Base-by-base conservation (phyloP, 2,797 vertebrate genomes). In the Sebastes aleutianus region DNA sequence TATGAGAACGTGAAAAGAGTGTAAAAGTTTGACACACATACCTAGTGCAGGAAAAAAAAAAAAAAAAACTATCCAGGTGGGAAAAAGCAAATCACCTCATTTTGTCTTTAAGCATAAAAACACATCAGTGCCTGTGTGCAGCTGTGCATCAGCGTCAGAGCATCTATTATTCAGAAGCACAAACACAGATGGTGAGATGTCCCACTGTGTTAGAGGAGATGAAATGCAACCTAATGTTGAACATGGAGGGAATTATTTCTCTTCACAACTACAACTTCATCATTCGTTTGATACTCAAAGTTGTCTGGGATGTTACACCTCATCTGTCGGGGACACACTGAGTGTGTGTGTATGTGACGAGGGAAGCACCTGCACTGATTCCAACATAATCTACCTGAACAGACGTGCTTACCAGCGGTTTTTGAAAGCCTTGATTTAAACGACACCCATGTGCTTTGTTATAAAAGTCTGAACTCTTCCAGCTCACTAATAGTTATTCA, bases 131-230 rank as follows among this genome's bases (percentile, higher is more conserved):
- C 14, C n/a, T 13, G 56, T 27, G 47, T 56, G 77, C 82, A 74
- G 78, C 74, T 80, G 78, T 32, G 31, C 62, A 20, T 66, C 81
- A 16, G 68, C 32, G 50, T 74, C 54, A 32, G 36, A n/a, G n/a
- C 84, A 86, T 92, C 32, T 72, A 88, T 91, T 88, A 92, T 91
- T 91, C 22, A 89, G 24, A 39, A 4, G 26, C 50, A 81, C 72
- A 67, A 36, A 85, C 81, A 75, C 89, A 88, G 88, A 89, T 62
- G 86, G 83, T 31, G 76, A 88, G 76, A 50, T 14, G 63, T 81
- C 78, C 64, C 85, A 56, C 13, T 1, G 65, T 20, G 83, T 70
- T 76, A 71, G 20, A 69, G 68, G 63, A 88, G 81, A 89, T 80
- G 78, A 80, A 85, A 87, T 54, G 20, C 16, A 80, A 54, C 74